These are phyloP conservation scores for Drosophila incognita DNA, from an alignment of 2,888 invertebrate genomes.

Conservation along the genomic window DNA sequence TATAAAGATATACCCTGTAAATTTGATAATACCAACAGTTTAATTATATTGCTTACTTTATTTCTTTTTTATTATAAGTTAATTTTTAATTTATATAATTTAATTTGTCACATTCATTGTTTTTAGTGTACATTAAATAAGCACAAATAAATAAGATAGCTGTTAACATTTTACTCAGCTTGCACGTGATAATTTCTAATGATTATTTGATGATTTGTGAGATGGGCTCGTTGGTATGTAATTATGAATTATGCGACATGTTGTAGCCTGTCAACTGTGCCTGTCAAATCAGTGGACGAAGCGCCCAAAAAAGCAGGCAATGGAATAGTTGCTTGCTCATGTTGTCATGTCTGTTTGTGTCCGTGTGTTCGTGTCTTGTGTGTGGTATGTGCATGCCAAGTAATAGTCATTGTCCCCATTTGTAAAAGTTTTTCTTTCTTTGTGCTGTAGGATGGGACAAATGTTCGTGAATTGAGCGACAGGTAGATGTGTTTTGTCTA, in stretches of 20 bases:
- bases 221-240: constrained; percentile 38
- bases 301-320: constrained; percentile 45
- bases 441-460: constrained; percentile 17
- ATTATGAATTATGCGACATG: constrained; percentile 53
- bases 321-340: constrained; percentile 32
- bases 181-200: constrained; percentile 16
- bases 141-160: constrained; percentile 3
- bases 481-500: constrained; percentile 55
- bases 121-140: neutral
- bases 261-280: constrained; percentile 49
- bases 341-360: constrained; percentile 15
- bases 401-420: constrained; percentile 43
- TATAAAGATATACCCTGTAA: neutral
- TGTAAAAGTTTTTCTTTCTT: constrained; percentile 23
- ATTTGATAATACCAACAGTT: neutral
- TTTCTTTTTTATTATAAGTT: neutral
- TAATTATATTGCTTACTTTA: neutral
- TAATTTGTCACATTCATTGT: neutral
- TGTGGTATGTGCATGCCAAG: constrained; percentile 45
- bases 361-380: constrained; percentile 20
- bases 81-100: neutral
- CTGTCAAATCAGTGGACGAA: constrained; percentile 46
- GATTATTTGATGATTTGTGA: constrained; percentile 25
- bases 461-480: constrained; percentile 46
- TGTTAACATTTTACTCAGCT: constrained; percentile 6